Conservation (phyloP, 2,888 invertebrate genomes). For the Cantharis rufa region DNA sequence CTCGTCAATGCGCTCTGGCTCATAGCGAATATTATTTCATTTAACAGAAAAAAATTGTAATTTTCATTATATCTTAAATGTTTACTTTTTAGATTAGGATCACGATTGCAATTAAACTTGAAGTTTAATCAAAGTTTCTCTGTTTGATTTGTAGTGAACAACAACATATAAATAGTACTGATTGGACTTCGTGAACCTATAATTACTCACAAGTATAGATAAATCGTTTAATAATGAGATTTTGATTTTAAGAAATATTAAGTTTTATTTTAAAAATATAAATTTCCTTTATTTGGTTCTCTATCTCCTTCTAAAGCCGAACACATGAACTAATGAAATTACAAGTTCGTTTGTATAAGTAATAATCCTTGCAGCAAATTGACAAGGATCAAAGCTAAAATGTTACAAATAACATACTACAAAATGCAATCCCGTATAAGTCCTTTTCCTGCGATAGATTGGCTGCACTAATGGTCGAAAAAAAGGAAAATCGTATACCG, state of each 20-base stretch:
- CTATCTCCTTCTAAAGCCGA: too few species aligned
- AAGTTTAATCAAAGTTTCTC: background rate
- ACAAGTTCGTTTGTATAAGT: too few species aligned
- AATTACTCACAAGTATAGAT: background rate
- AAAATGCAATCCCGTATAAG: too few species aligned
- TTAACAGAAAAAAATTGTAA: background rate
- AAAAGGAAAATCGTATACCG: too few species aligned
- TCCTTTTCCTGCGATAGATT: too few species aligned
- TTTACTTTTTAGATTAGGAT: background rate
- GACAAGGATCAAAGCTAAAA: too few species aligned
- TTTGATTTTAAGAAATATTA: background rate
- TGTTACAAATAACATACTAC: too few species aligned
- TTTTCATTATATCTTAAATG: background rate
- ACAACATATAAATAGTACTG: background rate
- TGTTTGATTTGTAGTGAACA: background rate
- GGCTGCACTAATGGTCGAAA: too few species aligned
- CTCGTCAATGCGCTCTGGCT: background rate
- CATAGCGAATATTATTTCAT: background rate
- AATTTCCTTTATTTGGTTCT: background rate
- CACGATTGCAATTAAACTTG: background rate
- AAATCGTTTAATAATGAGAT: background rate
- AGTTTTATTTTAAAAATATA: background rate
- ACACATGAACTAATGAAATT: too few species aligned
- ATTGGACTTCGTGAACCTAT: background rate
- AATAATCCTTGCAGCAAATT: too few species aligned